Percentiles rank a stretch among this genome's conserved stretches.
phyloP scores from a whole-genome alignment of 2,888 invertebrate species.

The Geophilus truncorum region DNA sequence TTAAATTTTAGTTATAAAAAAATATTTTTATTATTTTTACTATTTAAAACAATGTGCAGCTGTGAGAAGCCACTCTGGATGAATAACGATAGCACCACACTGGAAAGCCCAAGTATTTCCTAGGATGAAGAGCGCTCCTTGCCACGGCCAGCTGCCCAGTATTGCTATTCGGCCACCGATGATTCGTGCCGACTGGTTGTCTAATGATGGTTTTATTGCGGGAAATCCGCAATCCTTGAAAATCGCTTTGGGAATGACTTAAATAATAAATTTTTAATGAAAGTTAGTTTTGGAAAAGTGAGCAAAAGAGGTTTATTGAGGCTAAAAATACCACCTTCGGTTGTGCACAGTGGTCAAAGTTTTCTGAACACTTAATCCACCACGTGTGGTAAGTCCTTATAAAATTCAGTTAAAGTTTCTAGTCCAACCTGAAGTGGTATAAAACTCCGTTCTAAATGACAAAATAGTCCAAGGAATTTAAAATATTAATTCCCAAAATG shows the following conservation, averaged over 20 bases:
- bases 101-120: not conserved
- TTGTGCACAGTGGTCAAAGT: too few species aligned
- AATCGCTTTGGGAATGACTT: not conserved
- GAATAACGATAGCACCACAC: slow-evolving; percentile 13
- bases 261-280: not conserved
- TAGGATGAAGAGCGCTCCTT: not conserved
- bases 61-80: slow-evolving; percentile 25
- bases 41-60: not conserved
- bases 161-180: not conserved
- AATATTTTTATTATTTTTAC: not conserved
- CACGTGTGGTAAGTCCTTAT: too few species aligned
- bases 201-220: not conserved
- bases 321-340: too few species aligned
- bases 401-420: too few species aligned
- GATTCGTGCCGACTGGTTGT: not conserved
- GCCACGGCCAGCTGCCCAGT: not conserved
- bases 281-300: too few species aligned
- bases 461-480: too few species aligned
- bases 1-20: not conserved
- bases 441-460: too few species aligned
- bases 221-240: not conserved
- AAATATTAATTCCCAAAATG: too few species aligned
- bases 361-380: too few species aligned
- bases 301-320: too few species aligned
- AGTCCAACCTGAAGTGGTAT: too few species aligned